Conservation (phyloP, 2,113 vertebrate species). For the Alligator mississippiensis region DNA sequence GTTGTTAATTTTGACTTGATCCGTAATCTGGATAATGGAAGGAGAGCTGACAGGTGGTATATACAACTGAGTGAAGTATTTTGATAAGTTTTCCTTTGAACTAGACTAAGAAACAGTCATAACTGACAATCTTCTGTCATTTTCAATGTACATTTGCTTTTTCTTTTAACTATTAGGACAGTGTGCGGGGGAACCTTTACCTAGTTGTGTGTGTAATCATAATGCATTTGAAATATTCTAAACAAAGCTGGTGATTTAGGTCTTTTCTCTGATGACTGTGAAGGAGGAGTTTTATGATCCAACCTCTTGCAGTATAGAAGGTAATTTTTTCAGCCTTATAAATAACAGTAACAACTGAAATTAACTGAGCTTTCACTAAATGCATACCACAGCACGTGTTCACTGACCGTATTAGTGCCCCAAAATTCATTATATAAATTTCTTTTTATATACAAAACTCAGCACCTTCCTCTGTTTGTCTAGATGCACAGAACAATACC, state of each 20-base stretch:
- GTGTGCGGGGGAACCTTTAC: neutral
- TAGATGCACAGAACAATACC: neutral
- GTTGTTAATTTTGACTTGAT: rapidly evolving
- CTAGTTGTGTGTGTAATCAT: neutral
- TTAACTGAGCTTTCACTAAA: neutral
- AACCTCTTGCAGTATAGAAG: neutral
- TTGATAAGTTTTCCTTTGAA: neutral
- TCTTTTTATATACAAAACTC: neutral
- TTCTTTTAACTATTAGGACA: neutral
- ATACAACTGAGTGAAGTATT: neutral
- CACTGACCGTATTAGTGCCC: neutral
- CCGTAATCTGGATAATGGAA: no score
- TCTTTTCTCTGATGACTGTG: neutral
- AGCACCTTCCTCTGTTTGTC: neutral
- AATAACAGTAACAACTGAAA: neutral
- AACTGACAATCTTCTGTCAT: neutral
- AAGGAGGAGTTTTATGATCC: neutral
- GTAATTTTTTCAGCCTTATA: neutral
- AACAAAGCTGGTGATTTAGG: neutral
- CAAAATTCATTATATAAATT: no score
- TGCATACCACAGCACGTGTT: neutral
- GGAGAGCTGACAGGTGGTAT: neutral
- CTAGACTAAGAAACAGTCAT: neutral
- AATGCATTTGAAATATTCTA: neutral
- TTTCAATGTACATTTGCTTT: neutral